These are phyloP conservation scores for Heliconius hortense DNA, from an alignment of 2,888 invertebrate species.

Conservation along the genomic window DNA sequence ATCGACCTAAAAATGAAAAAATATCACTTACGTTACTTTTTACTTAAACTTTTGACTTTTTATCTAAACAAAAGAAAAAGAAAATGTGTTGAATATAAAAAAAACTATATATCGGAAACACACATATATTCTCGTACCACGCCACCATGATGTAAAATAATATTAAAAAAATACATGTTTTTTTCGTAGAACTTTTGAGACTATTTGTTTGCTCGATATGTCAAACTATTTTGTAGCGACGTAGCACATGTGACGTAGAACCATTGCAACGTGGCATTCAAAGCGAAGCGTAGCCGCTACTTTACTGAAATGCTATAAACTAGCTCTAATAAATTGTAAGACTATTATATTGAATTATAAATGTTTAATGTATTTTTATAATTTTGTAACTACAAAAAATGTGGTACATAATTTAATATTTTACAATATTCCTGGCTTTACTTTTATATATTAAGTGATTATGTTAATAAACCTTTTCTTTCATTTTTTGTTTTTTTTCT, in stretches of 20 bases:
- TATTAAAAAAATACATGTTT: background rate
- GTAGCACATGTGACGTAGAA: conserved; percentile 22
- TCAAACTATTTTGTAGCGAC: conserved; percentile 25
- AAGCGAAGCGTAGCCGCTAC: conserved; percentile 1
- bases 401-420: background rate
- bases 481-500: no score
- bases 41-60: no score
- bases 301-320: background rate
- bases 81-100: background rate
- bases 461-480: no score
- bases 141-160: background rate
- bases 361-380: no score
- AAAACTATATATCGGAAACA: background rate
- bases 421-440: no score
- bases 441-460: no score
- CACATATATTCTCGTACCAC: background rate
- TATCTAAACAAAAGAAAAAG: background rate
- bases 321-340: background rate
- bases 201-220: background rate
- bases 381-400: no score
- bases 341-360: background rate
- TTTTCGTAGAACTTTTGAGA: background rate
- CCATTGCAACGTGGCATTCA: conserved; percentile 35
- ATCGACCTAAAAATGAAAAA: background rate
- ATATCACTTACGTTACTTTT: background rate